A percentile compares a stretch with the other conserved stretches of the same genome.
Conservation (phyloP, 1,140 invertebrate genomes). For the Conus ventricosus region DNA sequence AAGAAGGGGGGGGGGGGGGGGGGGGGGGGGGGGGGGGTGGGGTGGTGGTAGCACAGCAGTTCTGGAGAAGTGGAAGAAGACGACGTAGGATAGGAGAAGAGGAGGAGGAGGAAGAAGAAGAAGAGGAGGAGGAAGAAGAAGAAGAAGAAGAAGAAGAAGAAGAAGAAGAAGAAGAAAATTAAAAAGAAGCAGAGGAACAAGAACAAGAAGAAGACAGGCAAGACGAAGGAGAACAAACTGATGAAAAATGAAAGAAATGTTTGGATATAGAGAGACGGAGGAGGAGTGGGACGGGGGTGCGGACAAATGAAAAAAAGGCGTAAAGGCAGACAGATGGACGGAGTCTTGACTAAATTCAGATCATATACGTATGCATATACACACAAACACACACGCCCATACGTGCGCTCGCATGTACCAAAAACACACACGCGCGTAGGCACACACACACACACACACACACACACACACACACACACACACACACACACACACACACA, state of each 20-base stretch:
- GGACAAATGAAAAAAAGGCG: neutral
- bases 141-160: too few species aligned
- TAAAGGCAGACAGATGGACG: too few species aligned
- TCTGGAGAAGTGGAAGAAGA: neutral
- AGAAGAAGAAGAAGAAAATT: too few species aligned
- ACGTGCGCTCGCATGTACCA: too few species aligned
- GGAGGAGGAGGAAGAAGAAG: neutral
- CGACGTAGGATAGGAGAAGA: neutral
- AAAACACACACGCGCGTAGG: neutral
- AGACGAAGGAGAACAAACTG: neutral
- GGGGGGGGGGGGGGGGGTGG: neutral
- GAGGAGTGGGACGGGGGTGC: neutral
- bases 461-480: neutral
- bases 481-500: too few species aligned
- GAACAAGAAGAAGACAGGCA: too few species aligned
- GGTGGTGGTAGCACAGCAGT: too few species aligned
- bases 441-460: neutral
- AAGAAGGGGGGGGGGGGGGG: neutral
- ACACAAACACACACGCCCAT: too few species aligned
- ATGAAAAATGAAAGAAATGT: neutral
- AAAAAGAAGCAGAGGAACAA: too few species aligned
- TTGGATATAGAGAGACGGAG: neutral
- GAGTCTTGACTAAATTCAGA: too few species aligned
- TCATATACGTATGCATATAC: too few species aligned
- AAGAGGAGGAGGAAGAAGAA: neutral